Conservation (phyloP, 2,888 invertebrate genomes). For the Meiosimyza decipiens region DNA sequence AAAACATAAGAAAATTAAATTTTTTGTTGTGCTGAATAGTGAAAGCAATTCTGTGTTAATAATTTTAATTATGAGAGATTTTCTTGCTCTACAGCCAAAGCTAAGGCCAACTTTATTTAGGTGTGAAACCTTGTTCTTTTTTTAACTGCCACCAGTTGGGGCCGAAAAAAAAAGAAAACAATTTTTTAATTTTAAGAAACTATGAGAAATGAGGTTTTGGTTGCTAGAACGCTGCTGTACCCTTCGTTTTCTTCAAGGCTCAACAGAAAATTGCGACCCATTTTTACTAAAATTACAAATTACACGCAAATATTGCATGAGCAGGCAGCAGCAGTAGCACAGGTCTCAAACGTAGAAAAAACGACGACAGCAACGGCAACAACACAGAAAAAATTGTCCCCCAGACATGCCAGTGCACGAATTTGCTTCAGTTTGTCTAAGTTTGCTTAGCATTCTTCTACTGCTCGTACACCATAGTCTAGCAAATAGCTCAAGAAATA, state of each 20-base stretch:
- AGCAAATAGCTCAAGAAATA: no score
- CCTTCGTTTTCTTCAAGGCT: slow-evolving; percentile 8
- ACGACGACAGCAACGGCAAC: slow-evolving; percentile 5
- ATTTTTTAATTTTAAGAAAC: background rate
- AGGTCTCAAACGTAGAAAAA: slow-evolving; percentile 16
- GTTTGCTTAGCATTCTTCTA: no score
- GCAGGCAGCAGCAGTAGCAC: slow-evolving; percentile 29
- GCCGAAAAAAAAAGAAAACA: background rate
- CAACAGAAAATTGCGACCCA: slow-evolving; percentile 52
- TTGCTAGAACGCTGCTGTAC: slow-evolving; percentile 21
- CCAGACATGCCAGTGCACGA: slow-evolving; percentile 44
- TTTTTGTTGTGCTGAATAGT: background rate
- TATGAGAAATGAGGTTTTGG: background rate
- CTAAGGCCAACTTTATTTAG: slow-evolving; percentile 19
- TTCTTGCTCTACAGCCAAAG: no score
- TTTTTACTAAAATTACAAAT: slow-evolving; percentile 58
- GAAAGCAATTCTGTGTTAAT: no score
- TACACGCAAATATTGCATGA: slow-evolving; percentile 58
- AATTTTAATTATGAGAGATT: no score
- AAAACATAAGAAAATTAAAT: background rate
- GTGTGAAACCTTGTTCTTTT: slow-evolving; percentile 38
- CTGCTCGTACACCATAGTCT: background rate
- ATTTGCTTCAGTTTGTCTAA: slow-evolving; percentile 24
- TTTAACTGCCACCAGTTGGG: slow-evolving; percentile 39
- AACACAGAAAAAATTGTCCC: slow-evolving; percentile 39